phyloP scores from a whole-genome alignment of 1,140 invertebrate genomes.

The Anastrepha ludens region DNA sequence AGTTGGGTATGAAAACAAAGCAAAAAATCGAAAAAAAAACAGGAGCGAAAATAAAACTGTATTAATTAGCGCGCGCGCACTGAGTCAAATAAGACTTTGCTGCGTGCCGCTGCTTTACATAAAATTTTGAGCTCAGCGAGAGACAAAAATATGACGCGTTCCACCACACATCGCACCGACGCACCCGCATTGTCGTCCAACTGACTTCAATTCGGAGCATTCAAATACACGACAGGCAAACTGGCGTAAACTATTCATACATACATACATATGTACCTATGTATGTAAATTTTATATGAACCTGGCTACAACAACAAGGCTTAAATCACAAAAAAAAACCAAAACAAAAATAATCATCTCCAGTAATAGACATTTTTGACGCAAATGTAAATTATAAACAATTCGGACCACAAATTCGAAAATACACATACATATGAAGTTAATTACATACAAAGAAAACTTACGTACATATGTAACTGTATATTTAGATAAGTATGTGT shows the following conservation, averaged over 20 bases:
- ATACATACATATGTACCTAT: neutral
- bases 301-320: neutral
- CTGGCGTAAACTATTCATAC: neutral
- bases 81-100: neutral
- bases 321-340: neutral
- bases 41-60: neutral
- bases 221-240: conserved; percentile 1
- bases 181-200: neutral
- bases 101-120: conserved; percentile 8
- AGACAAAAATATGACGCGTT: conserved; percentile 43
- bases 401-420: conserved; percentile 2
- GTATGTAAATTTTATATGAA: neutral
- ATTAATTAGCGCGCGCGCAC: conserved; percentile 17
- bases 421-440: neutral
- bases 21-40: too few species aligned
- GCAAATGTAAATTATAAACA: conserved; percentile 14
- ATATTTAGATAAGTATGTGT: too few species aligned
- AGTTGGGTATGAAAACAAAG: conserved; percentile 6
- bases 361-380: neutral
- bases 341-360: conserved; percentile 16
- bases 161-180: neutral
- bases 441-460: neutral
- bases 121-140: conserved; percentile 41
- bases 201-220: neutral
- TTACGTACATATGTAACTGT: neutral